Evolutionary conservation across 2,888 invertebrate species (phyloP), one percentile per base, ranked within the genome.

Genomic region (Nemotelus nigrinus): DNA sequence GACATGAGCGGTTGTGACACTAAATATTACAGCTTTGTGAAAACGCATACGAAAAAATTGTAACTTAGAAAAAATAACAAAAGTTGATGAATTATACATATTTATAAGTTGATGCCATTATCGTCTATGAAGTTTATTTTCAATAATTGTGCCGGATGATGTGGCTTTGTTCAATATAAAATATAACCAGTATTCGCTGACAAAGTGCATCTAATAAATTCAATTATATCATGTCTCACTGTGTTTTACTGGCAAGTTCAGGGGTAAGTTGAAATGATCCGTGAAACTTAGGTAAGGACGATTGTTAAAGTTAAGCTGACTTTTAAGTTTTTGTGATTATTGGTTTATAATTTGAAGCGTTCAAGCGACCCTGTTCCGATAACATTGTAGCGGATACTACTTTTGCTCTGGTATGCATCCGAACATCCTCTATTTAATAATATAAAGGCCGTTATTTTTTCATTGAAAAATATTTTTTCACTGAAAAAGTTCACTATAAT

Each of bases 1-100:
- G 64, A 55, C 57, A 65, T 48, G 76, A 65, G 76, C 65, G 76
- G 76, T 76, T 76, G 76, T 76, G 76, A 76, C 55, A 65, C 44
- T 57, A 43, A 55, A 41, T 39, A 43, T 39, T 10, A 63, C 41
- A 39, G 63, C 43, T 41, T 63, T 41, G 10, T 57, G 57, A 57
- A 57, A 8, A 3, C 10, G 10, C 57, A 25, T 25, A 25, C 25
- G 25, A 25, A 25, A n/a, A 50, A 6, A 47, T 47, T n/a, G 50
- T 70, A 41, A 53, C 53, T 70, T 70, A 25, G 43, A 70, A 53
- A 3, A 53, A 3, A 50, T 43, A 39, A 53, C 3, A 25, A 8
- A 63, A 53, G 7, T 50, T 70, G 8, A n/a, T 70, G n/a, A 47
- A 39, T 8, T 6, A 48, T n/a, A 41, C 10, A 70, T 57, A 45